Percentiles rank a stretch among this genome's conserved stretches.
These are phyloP conservation scores for Meiosimyza platycephala DNA, from an alignment of 2,888 invertebrate genomes.

Conservation along the genomic window DNA sequence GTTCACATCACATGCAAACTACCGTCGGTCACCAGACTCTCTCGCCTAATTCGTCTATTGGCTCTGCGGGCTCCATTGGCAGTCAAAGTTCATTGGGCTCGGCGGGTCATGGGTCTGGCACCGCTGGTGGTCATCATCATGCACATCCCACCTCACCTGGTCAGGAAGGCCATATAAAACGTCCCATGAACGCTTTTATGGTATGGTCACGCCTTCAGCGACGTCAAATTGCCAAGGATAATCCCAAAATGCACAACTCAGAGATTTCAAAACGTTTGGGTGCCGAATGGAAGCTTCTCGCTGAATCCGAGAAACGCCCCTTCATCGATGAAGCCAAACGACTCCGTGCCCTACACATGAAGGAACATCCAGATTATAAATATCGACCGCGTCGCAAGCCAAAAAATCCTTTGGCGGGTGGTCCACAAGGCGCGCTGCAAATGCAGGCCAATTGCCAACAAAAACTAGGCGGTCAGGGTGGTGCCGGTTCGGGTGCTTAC, in stretches of 20 bases:
- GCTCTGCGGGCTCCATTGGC: constrained; percentile 57
- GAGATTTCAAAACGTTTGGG: constrained; percentile 92
- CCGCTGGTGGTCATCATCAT: constrained; percentile 34
- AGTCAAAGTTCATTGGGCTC: constrained; percentile 47
- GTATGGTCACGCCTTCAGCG: constrained; percentile 93
- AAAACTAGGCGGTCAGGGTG: constrained; percentile 53
- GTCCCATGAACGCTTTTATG: constrained; percentile 99
- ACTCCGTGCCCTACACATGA: constrained; percentile 87
- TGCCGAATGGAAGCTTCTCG: constrained; percentile 91
- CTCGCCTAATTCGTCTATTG: constrained; percentile 63
- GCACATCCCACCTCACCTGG: constrained; percentile 63
- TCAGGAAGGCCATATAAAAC: constrained; percentile 86
- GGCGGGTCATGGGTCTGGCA: constrained; percentile 43
- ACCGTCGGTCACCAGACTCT: constrained; percentile 59
- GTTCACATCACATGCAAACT: constrained; percentile 44
- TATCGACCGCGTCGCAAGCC: constrained; percentile 88
- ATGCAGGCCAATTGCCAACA: constrained; percentile 60
- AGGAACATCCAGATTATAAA: constrained; percentile 92
- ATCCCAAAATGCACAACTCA: constrained; percentile 92
- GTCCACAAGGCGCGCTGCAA: constrained; percentile 59
- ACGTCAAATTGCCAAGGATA: constrained; percentile 92
- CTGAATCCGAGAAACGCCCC: constrained; percentile 88
- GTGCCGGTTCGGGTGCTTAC: constrained; percentile 71
- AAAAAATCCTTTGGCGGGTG: constrained; percentile 75
- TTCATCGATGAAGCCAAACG: constrained; percentile 96